Evolutionary conservation across 1,140 invertebrate species (phyloP).

Genomic region (Adoxophyes honmai): DNA sequence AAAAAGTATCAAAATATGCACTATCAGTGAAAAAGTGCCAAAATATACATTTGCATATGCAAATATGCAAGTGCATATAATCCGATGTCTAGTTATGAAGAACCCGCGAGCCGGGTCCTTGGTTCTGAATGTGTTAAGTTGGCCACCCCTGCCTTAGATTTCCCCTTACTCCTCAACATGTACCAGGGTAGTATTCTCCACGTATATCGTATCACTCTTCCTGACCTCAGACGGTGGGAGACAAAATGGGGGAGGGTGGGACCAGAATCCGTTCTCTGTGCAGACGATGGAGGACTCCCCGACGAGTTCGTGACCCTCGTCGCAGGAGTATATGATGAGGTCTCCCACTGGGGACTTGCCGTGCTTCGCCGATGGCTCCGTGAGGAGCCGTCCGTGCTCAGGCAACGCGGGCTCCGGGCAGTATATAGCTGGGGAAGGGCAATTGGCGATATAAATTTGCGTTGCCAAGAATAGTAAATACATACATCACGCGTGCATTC

Average conservation of each 20-base stretch:
- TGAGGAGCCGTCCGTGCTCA: constrained; percentile 79
- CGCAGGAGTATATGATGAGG: constrained; percentile 87
- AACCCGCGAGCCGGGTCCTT: no score
- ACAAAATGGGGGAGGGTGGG: constrained; percentile 89
- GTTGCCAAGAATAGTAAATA: no score
- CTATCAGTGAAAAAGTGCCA: no score
- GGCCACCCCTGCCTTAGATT: no score
- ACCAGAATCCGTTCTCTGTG: constrained; percentile 91
- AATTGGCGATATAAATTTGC: no score
- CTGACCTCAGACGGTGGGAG: constrained; percentile 68
- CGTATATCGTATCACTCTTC: constrained; percentile 55
- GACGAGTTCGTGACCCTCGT: constrained; percentile 82
- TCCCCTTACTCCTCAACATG: constrained; percentile 45
- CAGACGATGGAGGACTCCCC: constrained; percentile 90
- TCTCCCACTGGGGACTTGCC: constrained; percentile 85
- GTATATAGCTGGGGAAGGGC: constrained; percentile 85
- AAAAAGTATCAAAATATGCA: no score
- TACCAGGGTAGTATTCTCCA: constrained; percentile 63
- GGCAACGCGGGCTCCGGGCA: constrained; percentile 86
- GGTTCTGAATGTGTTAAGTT: no score
- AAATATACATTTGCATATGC: no score
- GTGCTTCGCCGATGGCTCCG: constrained; percentile 52
- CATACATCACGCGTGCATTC: no score
- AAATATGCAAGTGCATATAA: no score
- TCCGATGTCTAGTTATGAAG: no score